Conservation (phyloP, 2,888 invertebrate genomes). For the Heteropelma amictum region DNA sequence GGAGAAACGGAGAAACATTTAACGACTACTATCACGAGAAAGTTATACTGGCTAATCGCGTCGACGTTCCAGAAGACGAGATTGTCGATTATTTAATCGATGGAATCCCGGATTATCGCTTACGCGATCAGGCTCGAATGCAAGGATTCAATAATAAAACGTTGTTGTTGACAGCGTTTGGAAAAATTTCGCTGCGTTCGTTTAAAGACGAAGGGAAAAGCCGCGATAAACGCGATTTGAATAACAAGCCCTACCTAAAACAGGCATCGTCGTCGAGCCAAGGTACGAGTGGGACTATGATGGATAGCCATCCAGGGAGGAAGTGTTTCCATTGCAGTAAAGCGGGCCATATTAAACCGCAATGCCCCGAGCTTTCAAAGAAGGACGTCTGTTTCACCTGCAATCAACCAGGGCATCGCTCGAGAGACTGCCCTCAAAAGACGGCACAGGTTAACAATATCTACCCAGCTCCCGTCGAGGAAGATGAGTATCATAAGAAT, state of each 20-base stretch:
- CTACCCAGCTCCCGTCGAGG: slow-evolving; percentile 6
- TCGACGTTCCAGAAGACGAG: slow-evolving; percentile 42
- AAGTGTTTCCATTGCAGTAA: slow-evolving; percentile 28
- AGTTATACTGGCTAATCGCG: slow-evolving; percentile 40
- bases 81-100: slow-evolving; percentile 41
- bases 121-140: slow-evolving; percentile 39
- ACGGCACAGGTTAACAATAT: slow-evolving; percentile 28
- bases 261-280: not conserved
- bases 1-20: slow-evolving; percentile 36
- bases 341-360: slow-evolving; percentile 18
- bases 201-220: not conserved
- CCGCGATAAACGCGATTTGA: not conserved
- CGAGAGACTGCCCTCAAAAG: slow-evolving; percentile 24
- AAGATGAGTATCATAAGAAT: slow-evolving; percentile 38
- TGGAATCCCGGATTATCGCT: slow-evolving; percentile 22
- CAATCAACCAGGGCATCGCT: slow-evolving; percentile 3
- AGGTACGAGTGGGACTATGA: no score
- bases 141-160: not conserved
- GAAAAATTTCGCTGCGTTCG: slow-evolving; percentile 15
- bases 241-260: not conserved
- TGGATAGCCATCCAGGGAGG: not conserved
- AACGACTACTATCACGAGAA: slow-evolving; percentile 46
- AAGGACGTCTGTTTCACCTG: slow-evolving; percentile 3
- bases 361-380: slow-evolving; percentile 9
- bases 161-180: slow-evolving; percentile 4